Conservation (phyloP, 92 coral and sea anemone species). For the Paramuricea clavata region DNA sequence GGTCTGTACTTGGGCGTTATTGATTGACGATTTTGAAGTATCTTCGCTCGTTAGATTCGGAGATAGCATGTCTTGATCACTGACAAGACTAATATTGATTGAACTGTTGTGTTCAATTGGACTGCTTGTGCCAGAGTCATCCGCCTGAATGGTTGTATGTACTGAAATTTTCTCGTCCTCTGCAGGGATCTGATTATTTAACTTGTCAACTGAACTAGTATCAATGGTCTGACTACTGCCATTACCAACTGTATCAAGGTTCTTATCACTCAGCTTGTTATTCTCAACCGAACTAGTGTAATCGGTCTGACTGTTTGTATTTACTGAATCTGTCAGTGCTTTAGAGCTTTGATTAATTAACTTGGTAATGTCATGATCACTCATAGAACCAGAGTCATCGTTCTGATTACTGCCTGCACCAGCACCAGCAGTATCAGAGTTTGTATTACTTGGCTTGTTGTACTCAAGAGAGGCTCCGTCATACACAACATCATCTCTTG, state of each 20-base stretch:
- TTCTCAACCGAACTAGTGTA: neutral
- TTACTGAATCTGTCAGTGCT: neutral
- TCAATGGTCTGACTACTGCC: neutral
- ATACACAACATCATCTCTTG: neutral
- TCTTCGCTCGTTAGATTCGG: neutral
- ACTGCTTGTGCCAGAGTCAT: conserved; percentile 58
- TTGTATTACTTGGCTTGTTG: neutral
- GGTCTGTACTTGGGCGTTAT: neutral
- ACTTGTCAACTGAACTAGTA: neutral
- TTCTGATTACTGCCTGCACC: neutral
- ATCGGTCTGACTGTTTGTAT: neutral
- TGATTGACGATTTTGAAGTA: neutral
- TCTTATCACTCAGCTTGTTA: neutral
- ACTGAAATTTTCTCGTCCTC: neutral
- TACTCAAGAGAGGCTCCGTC: neutral
- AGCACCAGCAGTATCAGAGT: neutral
- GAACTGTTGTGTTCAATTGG: conserved; percentile 42
- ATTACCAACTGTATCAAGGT: neutral
- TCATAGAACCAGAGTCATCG: neutral
- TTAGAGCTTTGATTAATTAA: neutral
- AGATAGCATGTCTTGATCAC: neutral
- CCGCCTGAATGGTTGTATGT: neutral
- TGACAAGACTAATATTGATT: neutral
- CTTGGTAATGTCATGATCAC: neutral
- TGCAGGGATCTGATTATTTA: neutral